Conservation (phyloP, 2,113 vertebrate species). For the Zosterops hypoxanthus region DNA sequence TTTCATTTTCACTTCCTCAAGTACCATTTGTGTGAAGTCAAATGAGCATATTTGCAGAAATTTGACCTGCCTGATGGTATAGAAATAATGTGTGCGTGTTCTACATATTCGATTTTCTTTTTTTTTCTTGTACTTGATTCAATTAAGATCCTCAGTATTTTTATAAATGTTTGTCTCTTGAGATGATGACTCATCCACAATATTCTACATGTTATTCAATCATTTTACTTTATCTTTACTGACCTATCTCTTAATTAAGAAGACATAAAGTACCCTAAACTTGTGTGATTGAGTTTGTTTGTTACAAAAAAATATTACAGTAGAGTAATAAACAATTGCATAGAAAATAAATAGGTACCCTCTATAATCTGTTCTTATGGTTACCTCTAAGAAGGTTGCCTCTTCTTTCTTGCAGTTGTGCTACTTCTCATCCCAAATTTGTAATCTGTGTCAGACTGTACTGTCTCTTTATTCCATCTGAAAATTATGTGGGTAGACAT, state of each 20-base stretch:
- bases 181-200: neutral
- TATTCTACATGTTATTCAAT: neutral
- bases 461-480: neutral
- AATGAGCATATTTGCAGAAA: neutral
- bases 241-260: neutral
- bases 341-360: neutral
- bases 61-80: neutral
- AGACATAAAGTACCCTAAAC: neutral
- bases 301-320: neutral
- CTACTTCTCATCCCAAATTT: neutral
- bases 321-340: neutral
- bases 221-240: neutral
- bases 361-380: neutral
- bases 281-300: neutral
- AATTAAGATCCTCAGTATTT: neutral
- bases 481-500: neutral
- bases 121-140: neutral
- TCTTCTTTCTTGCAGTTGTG: neutral
- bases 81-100: neutral
- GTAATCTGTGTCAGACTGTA: neutral
- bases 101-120: neutral
- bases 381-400: neutral
- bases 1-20: neutral
- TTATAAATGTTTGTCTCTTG: neutral
- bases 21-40: neutral